These are phyloP conservation scores for Takifugu ocellatus DNA, from an alignment of 2,797 vertebrate species.

Conservation along the genomic window DNA sequence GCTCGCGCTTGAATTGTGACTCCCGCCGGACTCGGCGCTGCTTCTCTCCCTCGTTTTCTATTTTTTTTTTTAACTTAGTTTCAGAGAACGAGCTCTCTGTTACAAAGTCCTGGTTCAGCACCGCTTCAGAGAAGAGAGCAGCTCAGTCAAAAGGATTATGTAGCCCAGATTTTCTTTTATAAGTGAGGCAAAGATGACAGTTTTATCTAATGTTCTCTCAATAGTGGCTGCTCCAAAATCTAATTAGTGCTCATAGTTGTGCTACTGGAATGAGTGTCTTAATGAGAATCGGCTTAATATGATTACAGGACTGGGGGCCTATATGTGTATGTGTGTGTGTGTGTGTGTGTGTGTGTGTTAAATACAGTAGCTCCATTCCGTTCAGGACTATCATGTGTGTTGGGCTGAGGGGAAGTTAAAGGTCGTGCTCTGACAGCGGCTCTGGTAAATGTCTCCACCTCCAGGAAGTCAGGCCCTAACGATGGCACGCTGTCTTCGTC, in stretches of 20 bases:
- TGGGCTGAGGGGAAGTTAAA: too few species aligned
- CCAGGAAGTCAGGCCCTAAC: too few species aligned
- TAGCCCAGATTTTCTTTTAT: slow-evolving; percentile 35
- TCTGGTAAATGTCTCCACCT: too few species aligned
- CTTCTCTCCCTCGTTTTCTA: slow-evolving; percentile 1
- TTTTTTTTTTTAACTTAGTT: too few species aligned
- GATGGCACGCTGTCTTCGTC: too few species aligned
- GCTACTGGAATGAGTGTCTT: slow-evolving; percentile 44
- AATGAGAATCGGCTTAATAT: slow-evolving; percentile 39
- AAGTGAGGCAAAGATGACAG: slow-evolving; percentile 22
- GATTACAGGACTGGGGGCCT: slow-evolving; percentile 33
- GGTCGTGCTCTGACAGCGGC: too few species aligned
- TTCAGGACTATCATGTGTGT: not conserved
- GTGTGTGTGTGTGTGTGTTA: too few species aligned
- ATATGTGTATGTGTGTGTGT: too few species aligned
- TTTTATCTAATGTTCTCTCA: slow-evolving; percentile 38
- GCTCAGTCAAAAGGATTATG: slow-evolving; percentile 25
- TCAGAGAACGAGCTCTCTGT: slow-evolving; percentile 20
- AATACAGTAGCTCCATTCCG: too few species aligned
- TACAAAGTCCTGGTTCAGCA: slow-evolving; percentile 11
- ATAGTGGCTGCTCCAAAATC: slow-evolving; percentile 38
- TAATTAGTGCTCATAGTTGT: slow-evolving; percentile 50
- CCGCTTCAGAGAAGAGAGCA: slow-evolving; percentile 16
- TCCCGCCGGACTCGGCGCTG: slow-evolving; percentile 1
- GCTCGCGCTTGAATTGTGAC: slow-evolving; percentile 4